Conservation (phyloP, 2,113 vertebrate genomes). For the Neopipo cinnamomea region DNA sequence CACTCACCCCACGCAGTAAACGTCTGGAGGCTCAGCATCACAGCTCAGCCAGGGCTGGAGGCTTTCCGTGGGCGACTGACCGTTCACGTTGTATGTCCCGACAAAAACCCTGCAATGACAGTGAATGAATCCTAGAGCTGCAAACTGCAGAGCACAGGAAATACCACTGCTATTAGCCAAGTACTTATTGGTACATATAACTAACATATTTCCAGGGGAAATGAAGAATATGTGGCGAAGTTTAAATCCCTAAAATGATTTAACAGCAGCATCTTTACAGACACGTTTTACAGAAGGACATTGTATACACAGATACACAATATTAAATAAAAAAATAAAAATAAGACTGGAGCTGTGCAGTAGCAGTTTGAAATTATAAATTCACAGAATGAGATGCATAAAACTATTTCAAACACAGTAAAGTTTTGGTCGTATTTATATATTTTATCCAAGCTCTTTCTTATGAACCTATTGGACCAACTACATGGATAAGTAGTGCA, state of each 20-base stretch:
- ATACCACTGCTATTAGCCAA: neutral
- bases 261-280: neutral
- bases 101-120: slow-evolving; percentile 85
- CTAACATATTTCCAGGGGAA: neutral
- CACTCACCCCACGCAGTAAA: slow-evolving; percentile 94
- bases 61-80: slow-evolving; percentile 87
- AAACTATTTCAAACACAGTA: neutral
- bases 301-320: neutral
- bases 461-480: neutral
- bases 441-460: neutral
- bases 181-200: neutral
- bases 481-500: neutral
- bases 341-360: neutral
- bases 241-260: neutral
- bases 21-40: slow-evolving; percentile 82
- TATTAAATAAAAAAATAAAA: neutral
- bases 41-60: slow-evolving; percentile 87
- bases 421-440: neutral
- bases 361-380: neutral
- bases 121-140: neutral
- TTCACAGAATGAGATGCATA: neutral
- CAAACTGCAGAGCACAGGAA: neutral
- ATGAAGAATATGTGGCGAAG: neutral
- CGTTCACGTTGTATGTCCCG: slow-evolving; percentile 95
- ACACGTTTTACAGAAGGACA: neutral